Percentiles rank a stretch among this genome's conserved stretches.
Conservation (phyloP, 2,888 invertebrate species). For the Cephus rjabovi region DNA sequence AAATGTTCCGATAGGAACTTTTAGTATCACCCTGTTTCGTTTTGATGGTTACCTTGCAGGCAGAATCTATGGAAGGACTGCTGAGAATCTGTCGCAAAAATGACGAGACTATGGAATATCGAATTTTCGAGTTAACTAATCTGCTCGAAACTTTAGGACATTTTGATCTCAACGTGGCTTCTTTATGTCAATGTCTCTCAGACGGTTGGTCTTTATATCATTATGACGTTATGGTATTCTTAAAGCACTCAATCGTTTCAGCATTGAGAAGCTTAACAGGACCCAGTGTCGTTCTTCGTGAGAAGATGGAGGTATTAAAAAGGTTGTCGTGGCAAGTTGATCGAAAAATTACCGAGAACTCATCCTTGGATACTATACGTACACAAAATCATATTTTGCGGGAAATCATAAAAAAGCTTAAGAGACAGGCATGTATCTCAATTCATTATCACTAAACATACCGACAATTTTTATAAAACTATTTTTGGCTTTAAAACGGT, state of each 20-base stretch:
- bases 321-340: conserved; percentile 39
- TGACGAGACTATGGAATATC: conserved; percentile 16
- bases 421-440: conserved; percentile 34
- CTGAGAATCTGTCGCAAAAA: conserved; percentile 17
- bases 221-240: no score
- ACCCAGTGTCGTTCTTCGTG: conserved; percentile 30
- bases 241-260: conserved; percentile 20
- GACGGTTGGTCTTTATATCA: no score
- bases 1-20: no score
- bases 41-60: conserved; percentile 19
- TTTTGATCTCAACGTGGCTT: conserved; percentile 38
- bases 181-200: conserved; percentile 4
- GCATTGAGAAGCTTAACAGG: conserved; percentile 45
- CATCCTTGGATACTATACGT: conserved; percentile 36
- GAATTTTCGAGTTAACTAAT: conserved; percentile 43
- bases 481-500: no score
- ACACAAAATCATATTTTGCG: conserved; percentile 46
- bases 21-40: no score
- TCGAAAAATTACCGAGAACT: conserved; percentile 22
- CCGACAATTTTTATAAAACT: no score
- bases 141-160: conserved; percentile 44
- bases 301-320: conserved; percentile 40
- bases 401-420: conserved; percentile 43
- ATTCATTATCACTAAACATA: no score
- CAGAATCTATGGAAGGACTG: conserved; percentile 24